A percentile compares a stretch with the other conserved stretches of the same genome.
Conservation (phyloP, 2,888 invertebrate species). For the Sarcophaga carnaria region DNA sequence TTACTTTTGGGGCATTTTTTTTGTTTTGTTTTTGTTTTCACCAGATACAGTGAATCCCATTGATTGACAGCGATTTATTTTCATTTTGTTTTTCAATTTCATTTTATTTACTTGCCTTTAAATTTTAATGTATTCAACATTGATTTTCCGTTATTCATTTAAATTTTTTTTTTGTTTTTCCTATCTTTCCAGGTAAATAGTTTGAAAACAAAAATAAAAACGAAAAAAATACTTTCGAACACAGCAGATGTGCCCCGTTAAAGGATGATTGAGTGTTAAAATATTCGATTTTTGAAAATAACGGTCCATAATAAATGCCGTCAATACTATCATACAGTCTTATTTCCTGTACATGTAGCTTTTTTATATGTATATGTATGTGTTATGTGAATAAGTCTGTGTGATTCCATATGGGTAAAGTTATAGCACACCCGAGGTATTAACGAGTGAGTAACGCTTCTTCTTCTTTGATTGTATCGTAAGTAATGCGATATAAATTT, state of each 20-base stretch:
- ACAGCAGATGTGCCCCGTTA: background rate
- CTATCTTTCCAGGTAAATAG: slow-evolving; percentile 41
- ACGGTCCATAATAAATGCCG: background rate
- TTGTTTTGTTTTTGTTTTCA: background rate
- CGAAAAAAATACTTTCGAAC: background rate
- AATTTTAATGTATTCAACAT: background rate
- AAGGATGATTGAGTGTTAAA: background rate
- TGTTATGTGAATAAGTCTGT: too few relatives aligned
- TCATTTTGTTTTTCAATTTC: background rate
- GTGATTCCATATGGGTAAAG: too few relatives aligned
- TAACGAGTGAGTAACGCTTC: too few relatives aligned
- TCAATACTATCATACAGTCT: background rate
- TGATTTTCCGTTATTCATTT: background rate
- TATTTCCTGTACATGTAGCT: background rate
- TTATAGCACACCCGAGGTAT: too few relatives aligned
- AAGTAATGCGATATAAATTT: too few relatives aligned
- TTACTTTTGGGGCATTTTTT: background rate
- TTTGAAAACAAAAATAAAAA: background rate
- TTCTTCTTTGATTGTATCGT: too few relatives aligned
- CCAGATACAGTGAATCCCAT: background rate
- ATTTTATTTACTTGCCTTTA: background rate
- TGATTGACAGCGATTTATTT: slow-evolving; percentile 26
- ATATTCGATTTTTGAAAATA: slow-evolving; percentile 1
- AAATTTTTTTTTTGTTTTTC: slow-evolving; percentile 8
- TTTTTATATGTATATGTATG: background rate